Percentiles rank a stretch among this genome's conserved stretches.
Evolutionary conservation across 2,888 invertebrate species (phyloP).

Genomic region (Drosophila birchii): DNA sequence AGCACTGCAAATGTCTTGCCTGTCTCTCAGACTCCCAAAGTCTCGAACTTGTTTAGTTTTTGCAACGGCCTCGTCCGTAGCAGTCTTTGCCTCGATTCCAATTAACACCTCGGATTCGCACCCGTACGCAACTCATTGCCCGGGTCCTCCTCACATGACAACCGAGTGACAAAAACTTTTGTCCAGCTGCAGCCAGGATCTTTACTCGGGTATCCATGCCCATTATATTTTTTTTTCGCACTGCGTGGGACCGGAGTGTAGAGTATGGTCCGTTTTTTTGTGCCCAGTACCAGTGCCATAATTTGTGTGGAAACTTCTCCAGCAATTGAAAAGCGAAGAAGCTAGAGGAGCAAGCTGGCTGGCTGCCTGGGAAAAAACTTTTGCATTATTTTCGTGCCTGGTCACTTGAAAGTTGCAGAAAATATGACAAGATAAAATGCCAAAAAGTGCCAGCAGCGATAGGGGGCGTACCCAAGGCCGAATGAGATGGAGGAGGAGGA

Average conservation of each 20-base stretch:
- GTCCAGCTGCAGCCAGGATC: conserved; percentile 17
- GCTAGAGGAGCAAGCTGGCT: not conserved
- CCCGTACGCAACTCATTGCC: conserved; percentile 28
- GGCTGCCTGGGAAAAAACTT: conserved; percentile 58
- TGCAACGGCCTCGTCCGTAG: conserved; percentile 7
- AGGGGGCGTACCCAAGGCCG: conserved; percentile 4
- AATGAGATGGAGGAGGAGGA: not conserved
- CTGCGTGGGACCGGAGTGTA: not conserved
- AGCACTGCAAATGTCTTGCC: conserved; percentile 6
- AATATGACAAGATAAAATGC: conserved; percentile 72
- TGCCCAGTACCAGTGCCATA: conserved; percentile 29
- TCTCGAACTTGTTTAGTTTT: conserved; percentile 34
- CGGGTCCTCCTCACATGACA: conserved; percentile 29
- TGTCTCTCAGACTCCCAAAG: not conserved
- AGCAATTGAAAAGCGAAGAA: conserved; percentile 73
- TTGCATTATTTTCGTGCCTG: conserved; percentile 56
- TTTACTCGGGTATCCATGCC: conserved; percentile 5
- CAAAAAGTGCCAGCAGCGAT: conserved; percentile 45
- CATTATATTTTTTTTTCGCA: conserved; percentile 12
- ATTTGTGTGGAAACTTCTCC: conserved; percentile 69
- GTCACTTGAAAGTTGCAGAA: conserved; percentile 55
- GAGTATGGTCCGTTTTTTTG: conserved; percentile 11
- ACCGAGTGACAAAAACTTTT: conserved; percentile 45
- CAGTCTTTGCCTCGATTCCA: conserved; percentile 35
- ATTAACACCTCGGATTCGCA: conserved; percentile 45